These are phyloP conservation scores for Perccottus glenii DNA, from an alignment of 2,113 vertebrate genomes.

Conservation along the genomic window DNA sequence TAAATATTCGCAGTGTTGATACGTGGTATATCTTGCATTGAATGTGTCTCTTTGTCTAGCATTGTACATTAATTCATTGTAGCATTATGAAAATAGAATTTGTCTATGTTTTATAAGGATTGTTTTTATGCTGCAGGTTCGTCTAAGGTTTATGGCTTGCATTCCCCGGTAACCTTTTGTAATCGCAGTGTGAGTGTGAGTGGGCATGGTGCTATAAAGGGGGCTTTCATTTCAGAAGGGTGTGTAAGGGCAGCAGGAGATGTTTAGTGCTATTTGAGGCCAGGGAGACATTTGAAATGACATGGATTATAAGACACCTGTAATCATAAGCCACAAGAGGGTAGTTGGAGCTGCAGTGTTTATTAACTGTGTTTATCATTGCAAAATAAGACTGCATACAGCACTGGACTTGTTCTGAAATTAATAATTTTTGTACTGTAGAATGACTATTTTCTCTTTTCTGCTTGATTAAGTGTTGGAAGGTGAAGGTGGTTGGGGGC, in stretches of 20 bases:
- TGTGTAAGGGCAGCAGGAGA: background rate
- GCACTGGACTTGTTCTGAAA: too few species aligned
- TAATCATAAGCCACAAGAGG: constrained; percentile 5
- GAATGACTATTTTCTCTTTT: background rate
- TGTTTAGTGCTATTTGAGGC: constrained; percentile 7
- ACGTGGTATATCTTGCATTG: constrained; percentile 12
- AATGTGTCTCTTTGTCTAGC: constrained; percentile 23
- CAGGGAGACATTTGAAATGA: constrained; percentile 5
- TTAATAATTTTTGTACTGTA: background rate
- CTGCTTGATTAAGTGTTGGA: background rate
- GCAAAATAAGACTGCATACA: background rate
- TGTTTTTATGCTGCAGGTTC: constrained; percentile 3
- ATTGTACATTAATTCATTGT: background rate
- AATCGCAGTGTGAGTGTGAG: constrained; percentile 7
- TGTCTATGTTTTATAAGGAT: background rate
- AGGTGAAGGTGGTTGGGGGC: background rate
- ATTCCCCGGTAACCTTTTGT: constrained; percentile 9
- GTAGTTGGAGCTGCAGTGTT: background rate
- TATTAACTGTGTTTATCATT: background rate
- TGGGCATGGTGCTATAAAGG: constrained; percentile 10
- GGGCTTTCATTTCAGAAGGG: background rate
- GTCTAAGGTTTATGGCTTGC: background rate
- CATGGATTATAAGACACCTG: constrained; percentile 7
- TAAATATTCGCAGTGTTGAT: constrained; percentile 42
- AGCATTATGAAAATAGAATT: background rate